Evolutionary conservation across 2,113 vertebrate species (phyloP), one percentile per base, ranked within the genome.

Genomic region (Rallus limicola): DNA sequence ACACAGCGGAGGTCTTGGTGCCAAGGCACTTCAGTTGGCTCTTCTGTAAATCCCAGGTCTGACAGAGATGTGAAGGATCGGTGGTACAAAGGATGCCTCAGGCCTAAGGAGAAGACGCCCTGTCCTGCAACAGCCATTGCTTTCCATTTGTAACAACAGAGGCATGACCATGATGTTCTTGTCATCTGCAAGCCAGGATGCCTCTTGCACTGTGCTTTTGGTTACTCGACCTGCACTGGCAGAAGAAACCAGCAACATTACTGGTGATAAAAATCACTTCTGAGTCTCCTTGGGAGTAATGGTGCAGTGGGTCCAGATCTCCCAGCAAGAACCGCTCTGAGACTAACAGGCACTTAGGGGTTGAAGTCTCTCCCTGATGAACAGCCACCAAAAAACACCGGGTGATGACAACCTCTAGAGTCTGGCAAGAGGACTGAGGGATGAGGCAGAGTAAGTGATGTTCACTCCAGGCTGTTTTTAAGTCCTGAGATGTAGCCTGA

Each of bases 81-180:
- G 86, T 50, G 63, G 59, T 77, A 42, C 2, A 5, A 87, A 87
- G 70, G 23, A 65, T 26, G 69, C 68, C 65, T 60, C 93, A 86
- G 72, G 56, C 80, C 53, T 76, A 77, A 88, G 92, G 90, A 95
- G 92, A 92, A 91, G 81, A 86, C 1, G 0, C 36, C 70, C 65
- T 72, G 44, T 87, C 69, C 89, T 91, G 83, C 90, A 95, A 59
- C 81, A 91, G 36, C 77, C 84, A 80, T 94, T 93, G 93, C 86
- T 91, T 93, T 83, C 85, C 59, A 26, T 65, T 81, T 0, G 1
- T 44, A 88, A 46, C 65, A 87, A 36, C 3, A 42, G 6, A 21
- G 74, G 77, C 86, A 85, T 2, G 63, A 72, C 34, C 28, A 13
- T 3, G 3, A 7, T 82, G 86, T 23, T 79, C 58, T 42, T 24